Evolutionary conservation across 2,797 vertebrate genomes (phyloP), one percentile per base, ranked within the genome.

Genomic region (Melanotaenia maccullochi): DNA sequence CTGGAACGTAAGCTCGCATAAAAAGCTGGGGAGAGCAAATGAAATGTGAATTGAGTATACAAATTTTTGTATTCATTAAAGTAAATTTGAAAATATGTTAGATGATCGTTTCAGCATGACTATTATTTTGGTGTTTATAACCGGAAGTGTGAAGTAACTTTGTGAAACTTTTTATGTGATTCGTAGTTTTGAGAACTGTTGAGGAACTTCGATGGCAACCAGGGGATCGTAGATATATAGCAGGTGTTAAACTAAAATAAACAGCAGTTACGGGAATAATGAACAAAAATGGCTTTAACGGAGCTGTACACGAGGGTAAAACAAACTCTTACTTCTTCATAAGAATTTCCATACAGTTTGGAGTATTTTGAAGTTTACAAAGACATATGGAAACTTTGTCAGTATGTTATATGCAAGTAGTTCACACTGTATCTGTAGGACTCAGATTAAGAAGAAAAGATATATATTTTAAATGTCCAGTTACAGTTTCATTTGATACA

Each of bases 301-400:
- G 95, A 95, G 59, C 89, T 96, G 6, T 95, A 95, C 87, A 95
- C 94, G 2, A 77, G 94, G 95, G 95, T 96, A 93, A 85, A 91
- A 78, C 20, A 11, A 57, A 42, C 40, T 2, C 1, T 7, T 6
- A 11, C 24, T 36, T 3, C 63, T 33, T n/a, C 9, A 28, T 40
- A 56, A 54, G 0, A 3, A 4, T 64, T 60, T 75, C 2, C 18
- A 24, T 20, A 44, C 5, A 24, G 60, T 64, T 49, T 65, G 32
- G 38, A 44, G 4, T 14, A 4, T 20, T 71, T 14, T 49, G 47
- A 67, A 20, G 28, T 58, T 60, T 47, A 32, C 11, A 42, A 51
- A 82, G 55, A 88, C 90, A 92, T 93, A 93, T 92, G 90, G 90
- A 77, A 85, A 87, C 79, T 74, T 75, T 78, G 59, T 59, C 32